Evolutionary conservation across 1,140 invertebrate species (phyloP), one percentile per base, ranked within the genome.

Genomic region (Aphelenchoides fujianensis): DNA sequence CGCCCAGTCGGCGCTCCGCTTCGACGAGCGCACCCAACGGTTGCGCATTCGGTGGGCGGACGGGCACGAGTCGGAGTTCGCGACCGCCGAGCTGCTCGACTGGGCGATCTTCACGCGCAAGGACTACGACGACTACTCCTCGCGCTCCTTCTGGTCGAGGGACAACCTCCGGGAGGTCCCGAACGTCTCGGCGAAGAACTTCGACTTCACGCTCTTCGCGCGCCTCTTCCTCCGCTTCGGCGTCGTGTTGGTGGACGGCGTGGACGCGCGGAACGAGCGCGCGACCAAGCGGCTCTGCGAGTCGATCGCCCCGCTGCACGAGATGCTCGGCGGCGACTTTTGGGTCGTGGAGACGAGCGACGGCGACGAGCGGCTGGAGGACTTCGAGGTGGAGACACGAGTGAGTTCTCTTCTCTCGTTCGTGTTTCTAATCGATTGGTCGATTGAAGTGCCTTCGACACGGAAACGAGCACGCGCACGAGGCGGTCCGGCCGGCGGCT

Each of bases 401-500:
- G 59, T 61, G 31, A 61, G 31, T 61, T n/a, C n/a, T n/a, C n/a
- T n/a, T n/a, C n/a, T n/a, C n/a, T n/a, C n/a, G n/a, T n/a, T n/a
- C n/a, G n/a, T n/a, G n/a, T n/a, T n/a, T n/a, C n/a, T n/a, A n/a
- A n/a, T n/a, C n/a, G n/a, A n/a, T n/a, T n/a, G n/a, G n/a, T n/a
- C n/a, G n/a, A n/a, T n/a, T n/a, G n/a, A n/a, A n/a, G n/a, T n/a
- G n/a, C n/a, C n/a, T n/a, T n/a, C n/a, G n/a, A n/a, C n/a, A n/a
- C n/a, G n/a, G n/a, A n/a, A 57, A 75, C 2, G 37, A 63, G 1
- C 87, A 89, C 67, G 87, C 87, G 0, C 90, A 91, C 75, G 89
- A 89, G 0, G 90, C 90, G 0, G 91, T 91, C 74, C 89, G 89
- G 70, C 86, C 78, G 71, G 64, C 79, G 48, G 74, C 69, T 3